phyloP scores from a whole-genome alignment of 1,140 invertebrate species.

The silkworm (Bombyx mori) region ASM3026992v2 NC_085123.1:4728501-4729000 shows the following conservation, averaged over 20 bases:
- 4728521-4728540: conserved; percentile 60
- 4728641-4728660: conserved; percentile 69
- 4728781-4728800: conserved; percentile 78
- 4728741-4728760: conserved; percentile 32
- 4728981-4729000: conserved; percentile 24
- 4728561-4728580: conserved; percentile 72
- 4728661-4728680: conserved; percentile 70
- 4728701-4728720: conserved; percentile 29
- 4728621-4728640: conserved; percentile 66
- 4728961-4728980: conserved; percentile 16
- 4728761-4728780: conserved; percentile 70
- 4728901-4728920: conserved; percentile 33
- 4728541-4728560: conserved; percentile 81
- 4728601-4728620: conserved; percentile 49
- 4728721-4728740: conserved; percentile 37
- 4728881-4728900: conserved; percentile 24
- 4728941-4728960: conserved; percentile 39
- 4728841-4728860: conserved; percentile 71
- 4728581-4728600: conserved; percentile 56
- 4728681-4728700: conserved; percentile 35
- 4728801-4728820: conserved; percentile 69
- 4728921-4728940: conserved; percentile 33
- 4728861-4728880: conserved; percentile 45
- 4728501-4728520: conserved; percentile 33
- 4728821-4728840: conserved; percentile 74